These are phyloP conservation scores for Drosophila maculinotata DNA, from an alignment of 2,888 invertebrate genomes.

Conservation along the genomic window DNA sequence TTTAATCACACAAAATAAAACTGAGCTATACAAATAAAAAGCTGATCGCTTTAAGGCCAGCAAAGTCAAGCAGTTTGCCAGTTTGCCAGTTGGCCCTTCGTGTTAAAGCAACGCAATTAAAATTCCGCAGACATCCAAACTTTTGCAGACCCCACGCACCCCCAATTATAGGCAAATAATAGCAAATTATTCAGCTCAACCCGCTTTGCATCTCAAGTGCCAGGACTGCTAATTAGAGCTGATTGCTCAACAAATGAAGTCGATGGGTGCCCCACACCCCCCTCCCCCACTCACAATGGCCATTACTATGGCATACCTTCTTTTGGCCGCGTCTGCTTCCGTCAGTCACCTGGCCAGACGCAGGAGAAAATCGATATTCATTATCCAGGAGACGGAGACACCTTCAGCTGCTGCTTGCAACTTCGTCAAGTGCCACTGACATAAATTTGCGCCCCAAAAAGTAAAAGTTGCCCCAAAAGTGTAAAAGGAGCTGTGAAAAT, in stretches of 20 bases:
- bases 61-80: constrained; percentile 10
- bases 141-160: constrained; percentile 13
- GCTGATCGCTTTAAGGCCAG: constrained; percentile 24
- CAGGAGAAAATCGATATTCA: constrained; percentile 65
- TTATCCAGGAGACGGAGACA: constrained; percentile 29
- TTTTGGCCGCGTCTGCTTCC: constrained; percentile 2
- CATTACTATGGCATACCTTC: background rate
- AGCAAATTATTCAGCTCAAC: constrained; percentile 65
- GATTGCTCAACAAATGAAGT: constrained; percentile 74
- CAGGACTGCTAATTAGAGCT: constrained; percentile 73
- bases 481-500: constrained; percentile 50
- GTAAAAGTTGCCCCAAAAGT: constrained; percentile 41
- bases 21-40: constrained; percentile 2
- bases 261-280: constrained; percentile 16
- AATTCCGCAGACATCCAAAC: constrained; percentile 62
- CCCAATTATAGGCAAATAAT: constrained; percentile 74
- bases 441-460: constrained; percentile 56
- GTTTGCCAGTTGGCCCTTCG: background rate
- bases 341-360: constrained; percentile 20
- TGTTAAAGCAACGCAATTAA: constrained; percentile 61
- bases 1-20: constrained; percentile 27
- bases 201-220: constrained; percentile 56
- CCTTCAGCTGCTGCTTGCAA: constrained; percentile 25
- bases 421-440: constrained; percentile 64
- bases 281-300: background rate